Evolutionary conservation across 1,140 invertebrate genomes (phyloP), one percentile per base, ranked within the genome.

Genomic region (Drosophila trapezifrons): DNA sequence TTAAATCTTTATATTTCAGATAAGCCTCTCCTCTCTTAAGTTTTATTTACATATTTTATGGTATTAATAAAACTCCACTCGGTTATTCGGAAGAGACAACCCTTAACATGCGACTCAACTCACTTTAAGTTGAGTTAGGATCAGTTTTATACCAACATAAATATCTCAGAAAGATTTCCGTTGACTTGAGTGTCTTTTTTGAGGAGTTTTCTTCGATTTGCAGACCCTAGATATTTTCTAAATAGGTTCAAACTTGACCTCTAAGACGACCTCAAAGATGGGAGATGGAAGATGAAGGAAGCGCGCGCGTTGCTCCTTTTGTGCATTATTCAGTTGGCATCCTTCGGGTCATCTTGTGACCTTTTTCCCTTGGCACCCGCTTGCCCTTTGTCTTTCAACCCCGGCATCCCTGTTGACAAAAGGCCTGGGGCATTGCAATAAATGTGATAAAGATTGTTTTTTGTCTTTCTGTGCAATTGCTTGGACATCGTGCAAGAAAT

Each of bases 391-490:
- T 85, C 42, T 49, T 49, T 54, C 15, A 54, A 54, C 25, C 32
- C 51, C 47, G 51, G 47, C 43, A 65, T 42, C n/a, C n/a, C n/a
- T 55, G 72, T 78, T 87, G 80, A 80, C 83, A 80, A 84, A 66
- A 43, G 73, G 52, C 51, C 78, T 74, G 72, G 84, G 76, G 40
- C 84, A 84, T 84, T 78, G 80, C 80, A 89, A 84, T 89, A 89
- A 89, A 89, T 90, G 80, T 78, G 80, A 90, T 87, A 89, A 84
- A 89, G 73, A 89, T 89, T 89, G 79, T 74, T 74, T 73, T 83
- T 79, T 87, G 79, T 83, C 56, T 72, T 38, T 67, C 67, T 54
- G 60, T 45, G 67, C 80, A 78, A 80, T 80, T 90, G 80, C 77
- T 69, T 56, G 66, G 69, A 80, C 52, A 74, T 55, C 63, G 42